Evolutionary conservation across 2,888 invertebrate genomes (phyloP).

Genomic region (Aspidapion aeneum): DNA sequence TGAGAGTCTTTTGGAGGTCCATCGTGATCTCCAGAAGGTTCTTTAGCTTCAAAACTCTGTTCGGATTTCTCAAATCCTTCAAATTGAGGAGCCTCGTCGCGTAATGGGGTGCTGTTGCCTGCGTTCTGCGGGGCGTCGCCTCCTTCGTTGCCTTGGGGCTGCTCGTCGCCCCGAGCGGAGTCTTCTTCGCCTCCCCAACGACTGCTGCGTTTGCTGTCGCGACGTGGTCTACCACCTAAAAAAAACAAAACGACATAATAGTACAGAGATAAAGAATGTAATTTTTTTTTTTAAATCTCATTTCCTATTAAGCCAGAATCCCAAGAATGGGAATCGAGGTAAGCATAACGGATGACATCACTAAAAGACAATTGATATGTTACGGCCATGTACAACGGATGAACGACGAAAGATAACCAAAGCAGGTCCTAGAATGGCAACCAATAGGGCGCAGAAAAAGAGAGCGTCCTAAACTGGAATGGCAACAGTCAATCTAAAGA

Average conservation of each 20-base stretch:
- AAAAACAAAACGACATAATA: neutral
- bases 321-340: neutral
- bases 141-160: conserved; percentile 13
- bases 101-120: conserved; percentile 35
- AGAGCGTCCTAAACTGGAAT: too few relatives aligned
- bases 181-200: conserved; percentile 1
- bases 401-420: too few relatives aligned
- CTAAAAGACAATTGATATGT: too few relatives aligned
- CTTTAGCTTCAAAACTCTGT: neutral
- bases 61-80: neutral
- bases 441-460: too few relatives aligned
- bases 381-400: too few relatives aligned
- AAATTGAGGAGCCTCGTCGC: conserved; percentile 2
- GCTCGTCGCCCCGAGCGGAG: conserved; percentile 11
- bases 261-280: too few relatives aligned
- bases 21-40: neutral
- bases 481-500: too few relatives aligned
- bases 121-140: conserved; percentile 16
- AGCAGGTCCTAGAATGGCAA: too few relatives aligned
- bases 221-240: neutral
- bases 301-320: neutral
- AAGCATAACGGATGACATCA: too few relatives aligned
- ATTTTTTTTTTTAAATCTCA: too few relatives aligned
- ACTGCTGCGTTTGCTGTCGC: conserved; percentile 4
- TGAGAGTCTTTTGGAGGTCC: too few relatives aligned